These are phyloP conservation scores for Aricia artaxerxes DNA, from an alignment of 2,888 invertebrate species.

Conservation along the genomic window DNA sequence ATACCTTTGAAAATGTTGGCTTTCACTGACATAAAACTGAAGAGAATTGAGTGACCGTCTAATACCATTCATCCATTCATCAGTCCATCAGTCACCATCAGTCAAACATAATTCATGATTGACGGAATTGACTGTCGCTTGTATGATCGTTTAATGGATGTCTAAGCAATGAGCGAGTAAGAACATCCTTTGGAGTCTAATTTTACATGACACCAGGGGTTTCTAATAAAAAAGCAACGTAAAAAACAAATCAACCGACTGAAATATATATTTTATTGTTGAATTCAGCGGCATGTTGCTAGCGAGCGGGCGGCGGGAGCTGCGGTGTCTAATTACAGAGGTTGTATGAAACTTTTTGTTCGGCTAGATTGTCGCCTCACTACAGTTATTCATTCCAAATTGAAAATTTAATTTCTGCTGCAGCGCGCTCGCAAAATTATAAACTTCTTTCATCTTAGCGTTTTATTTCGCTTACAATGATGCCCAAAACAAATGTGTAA, in stretches of 20 bases:
- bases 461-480: constrained; percentile 30
- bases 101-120: too few species aligned
- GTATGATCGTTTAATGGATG: too few species aligned
- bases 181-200: background rate
- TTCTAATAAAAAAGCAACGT: background rate
- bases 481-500: constrained; percentile 22
- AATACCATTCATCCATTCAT: too few species aligned
- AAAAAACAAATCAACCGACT: constrained; percentile 36
- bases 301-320: constrained; percentile 36
- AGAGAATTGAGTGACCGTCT: too few species aligned
- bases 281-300: constrained; percentile 39
- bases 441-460: constrained; percentile 34
- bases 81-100: too few species aligned
- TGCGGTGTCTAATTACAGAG: constrained; percentile 70
- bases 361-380: constrained; percentile 63
- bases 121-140: too few species aligned
- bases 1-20: too few species aligned
- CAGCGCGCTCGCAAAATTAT: constrained; percentile 40
- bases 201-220: background rate
- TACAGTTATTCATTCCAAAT: constrained; percentile 66
- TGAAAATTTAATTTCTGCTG: constrained; percentile 59
- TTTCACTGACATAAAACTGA: too few species aligned
- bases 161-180: background rate
- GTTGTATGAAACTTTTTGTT: constrained; percentile 68
- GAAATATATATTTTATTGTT: constrained; percentile 39